A percentile compares a stretch with the other conserved stretches of the same genome.
Evolutionary conservation across 2,888 invertebrate species (phyloP).

Genomic region (Cataglyphis cursor): DNA sequence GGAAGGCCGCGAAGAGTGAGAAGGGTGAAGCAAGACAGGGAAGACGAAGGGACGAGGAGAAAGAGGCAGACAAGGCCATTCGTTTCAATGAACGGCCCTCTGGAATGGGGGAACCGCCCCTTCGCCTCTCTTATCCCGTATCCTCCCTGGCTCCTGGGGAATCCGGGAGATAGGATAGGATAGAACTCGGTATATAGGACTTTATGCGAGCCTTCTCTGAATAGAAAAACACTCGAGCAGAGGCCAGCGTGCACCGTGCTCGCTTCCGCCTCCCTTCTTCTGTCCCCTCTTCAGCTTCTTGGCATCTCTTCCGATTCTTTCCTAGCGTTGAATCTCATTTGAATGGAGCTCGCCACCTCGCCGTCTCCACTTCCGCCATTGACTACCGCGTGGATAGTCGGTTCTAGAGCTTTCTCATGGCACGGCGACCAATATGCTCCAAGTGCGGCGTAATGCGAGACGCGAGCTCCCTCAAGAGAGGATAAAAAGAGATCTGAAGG

Average conservation of each 20-base stretch:
- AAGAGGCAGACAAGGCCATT: slow-evolving; percentile 81
- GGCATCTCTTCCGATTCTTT: slow-evolving; percentile 54
- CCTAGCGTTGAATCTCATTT: slow-evolving; percentile 81
- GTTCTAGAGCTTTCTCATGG: slow-evolving; percentile 62
- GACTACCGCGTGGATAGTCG: slow-evolving; percentile 66
- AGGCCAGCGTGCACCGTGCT: slow-evolving; percentile 76
- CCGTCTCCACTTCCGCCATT: slow-evolving; percentile 68
- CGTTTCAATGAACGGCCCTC: slow-evolving; percentile 84
- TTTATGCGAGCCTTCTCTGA: slow-evolving; percentile 82
- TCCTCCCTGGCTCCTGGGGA: slow-evolving; percentile 67
- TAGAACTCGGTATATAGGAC: slow-evolving; percentile 80
- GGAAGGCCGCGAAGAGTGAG: slow-evolving; percentile 41
- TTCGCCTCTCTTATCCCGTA: slow-evolving; percentile 60
- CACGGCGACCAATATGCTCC: slow-evolving; percentile 78
- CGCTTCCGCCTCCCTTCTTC: slow-evolving; percentile 64
- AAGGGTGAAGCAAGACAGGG: slow-evolving; percentile 32
- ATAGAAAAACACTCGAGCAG: slow-evolving; percentile 84
- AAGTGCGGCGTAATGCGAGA: slow-evolving; percentile 68
- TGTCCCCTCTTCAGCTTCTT: slow-evolving; percentile 60
- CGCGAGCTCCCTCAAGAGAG: slow-evolving; percentile 58
- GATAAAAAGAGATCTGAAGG: not conserved
- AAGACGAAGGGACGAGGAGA: slow-evolving; percentile 58
- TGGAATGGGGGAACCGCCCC: slow-evolving; percentile 77
- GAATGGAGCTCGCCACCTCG: slow-evolving; percentile 80
- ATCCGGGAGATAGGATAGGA: slow-evolving; percentile 78